These are phyloP conservation scores for Lomographa bimaculata DNA, from an alignment of 2,888 invertebrate genomes.

Conservation along the genomic window DNA sequence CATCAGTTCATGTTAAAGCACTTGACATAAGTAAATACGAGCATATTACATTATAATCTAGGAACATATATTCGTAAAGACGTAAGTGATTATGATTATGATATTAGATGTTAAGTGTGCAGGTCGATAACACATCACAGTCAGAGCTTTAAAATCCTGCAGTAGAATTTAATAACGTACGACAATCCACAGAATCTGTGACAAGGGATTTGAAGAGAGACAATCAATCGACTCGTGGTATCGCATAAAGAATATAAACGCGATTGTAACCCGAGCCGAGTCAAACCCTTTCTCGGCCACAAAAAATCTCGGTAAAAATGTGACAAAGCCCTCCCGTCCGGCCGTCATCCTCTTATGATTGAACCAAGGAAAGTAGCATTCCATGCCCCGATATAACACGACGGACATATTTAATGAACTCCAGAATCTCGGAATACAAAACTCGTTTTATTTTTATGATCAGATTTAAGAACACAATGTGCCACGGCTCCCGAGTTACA, in stretches of 20 bases:
- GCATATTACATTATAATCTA: no score
- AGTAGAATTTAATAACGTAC: conserved; percentile 19
- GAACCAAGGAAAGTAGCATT: conserved; percentile 61
- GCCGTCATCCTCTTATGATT: conserved; percentile 64
- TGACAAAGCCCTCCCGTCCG: conserved; percentile 48
- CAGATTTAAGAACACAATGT: conserved; percentile 59
- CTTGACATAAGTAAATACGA: no score
- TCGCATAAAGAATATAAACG: conserved; percentile 36
- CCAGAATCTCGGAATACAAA: conserved; percentile 41
- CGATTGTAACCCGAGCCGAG: conserved; percentile 42
- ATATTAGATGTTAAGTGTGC: no score
- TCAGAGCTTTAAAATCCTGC: conserved; percentile 15
- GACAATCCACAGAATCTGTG: conserved; percentile 18
- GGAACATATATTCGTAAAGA: no score
- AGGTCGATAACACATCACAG: no score
- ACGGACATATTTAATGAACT: conserved; percentile 40
- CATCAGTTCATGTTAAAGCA: no score
- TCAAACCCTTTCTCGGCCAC: conserved; percentile 34
- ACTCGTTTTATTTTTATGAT: conserved; percentile 60
- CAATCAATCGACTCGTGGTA: conserved; percentile 29
- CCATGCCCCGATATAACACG: conserved; percentile 53
- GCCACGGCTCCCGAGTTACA: conserved; percentile 61
- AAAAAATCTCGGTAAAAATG: conserved; percentile 48
- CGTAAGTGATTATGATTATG: no score
- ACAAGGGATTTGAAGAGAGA: conserved; percentile 20